These are phyloP conservation scores for Oceanodroma tethys DNA, from an alignment of 2,113 vertebrate species.

Conservation along the genomic window DNA sequence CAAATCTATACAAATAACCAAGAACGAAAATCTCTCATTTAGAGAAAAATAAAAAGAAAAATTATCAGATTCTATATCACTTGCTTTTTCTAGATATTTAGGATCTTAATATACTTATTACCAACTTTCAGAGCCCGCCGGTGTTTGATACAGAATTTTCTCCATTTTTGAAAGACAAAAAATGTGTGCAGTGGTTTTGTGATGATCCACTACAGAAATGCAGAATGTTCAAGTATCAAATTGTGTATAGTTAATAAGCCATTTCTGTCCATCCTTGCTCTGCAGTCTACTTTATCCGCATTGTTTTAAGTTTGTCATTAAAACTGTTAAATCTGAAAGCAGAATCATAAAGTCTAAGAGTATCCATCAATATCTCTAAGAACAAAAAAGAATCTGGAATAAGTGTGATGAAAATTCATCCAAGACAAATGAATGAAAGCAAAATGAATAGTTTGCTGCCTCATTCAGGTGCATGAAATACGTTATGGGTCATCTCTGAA, in stretches of 20 bases:
- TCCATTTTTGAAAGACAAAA: neutral
- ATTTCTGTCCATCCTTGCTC: neutral
- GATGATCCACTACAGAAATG: neutral
- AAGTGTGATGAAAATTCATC: neutral
- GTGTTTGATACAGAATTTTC: neutral
- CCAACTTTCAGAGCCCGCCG: neutral
- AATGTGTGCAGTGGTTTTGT: neutral
- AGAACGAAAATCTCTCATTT: neutral
- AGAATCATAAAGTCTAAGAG: neutral
- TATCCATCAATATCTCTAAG: neutral
- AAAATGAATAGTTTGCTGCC: neutral
- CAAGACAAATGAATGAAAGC: neutral
- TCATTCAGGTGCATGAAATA: neutral
- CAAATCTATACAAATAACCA: neutral
- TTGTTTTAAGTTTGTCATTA: neutral
- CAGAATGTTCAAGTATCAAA: neutral
- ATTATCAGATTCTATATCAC: neutral
- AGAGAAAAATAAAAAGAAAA: neutral
- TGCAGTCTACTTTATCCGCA: neutral
- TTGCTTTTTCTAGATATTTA: neutral
- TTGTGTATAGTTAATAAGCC: neutral
- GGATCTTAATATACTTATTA: neutral
- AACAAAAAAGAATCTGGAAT: neutral
- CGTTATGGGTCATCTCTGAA: neutral
- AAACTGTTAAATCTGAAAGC: neutral